Conservation (phyloP, 2,113 vertebrate genomes). For the Sylvietta virens region DNA sequence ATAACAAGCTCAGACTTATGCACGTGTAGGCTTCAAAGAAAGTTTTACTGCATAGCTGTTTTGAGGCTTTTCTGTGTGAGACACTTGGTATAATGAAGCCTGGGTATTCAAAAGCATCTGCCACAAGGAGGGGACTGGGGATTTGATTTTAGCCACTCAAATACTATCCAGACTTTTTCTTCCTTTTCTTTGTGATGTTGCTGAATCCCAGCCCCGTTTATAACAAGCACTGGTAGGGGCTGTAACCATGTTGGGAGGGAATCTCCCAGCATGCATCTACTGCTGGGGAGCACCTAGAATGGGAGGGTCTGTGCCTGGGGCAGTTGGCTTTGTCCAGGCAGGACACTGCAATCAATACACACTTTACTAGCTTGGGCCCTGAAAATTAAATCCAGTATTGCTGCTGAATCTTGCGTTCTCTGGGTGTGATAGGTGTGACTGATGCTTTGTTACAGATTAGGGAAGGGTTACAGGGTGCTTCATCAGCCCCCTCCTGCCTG, state of each 20-base stretch:
- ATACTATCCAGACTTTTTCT: background rate
- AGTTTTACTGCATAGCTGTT: background rate
- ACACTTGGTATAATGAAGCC: background rate
- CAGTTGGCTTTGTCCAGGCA: background rate
- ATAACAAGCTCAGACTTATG: background rate
- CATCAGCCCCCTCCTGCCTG: fast-evolving
- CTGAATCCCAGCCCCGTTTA: background rate
- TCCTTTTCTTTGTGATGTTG: background rate
- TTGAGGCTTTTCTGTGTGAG: background rate
- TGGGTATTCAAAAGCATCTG: background rate
- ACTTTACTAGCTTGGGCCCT: background rate
- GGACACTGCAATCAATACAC: background rate
- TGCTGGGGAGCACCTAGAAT: background rate
- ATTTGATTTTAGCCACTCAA: background rate
- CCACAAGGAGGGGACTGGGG: background rate
- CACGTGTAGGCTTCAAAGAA: background rate
- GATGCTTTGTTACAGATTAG: background rate
- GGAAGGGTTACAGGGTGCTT: background rate
- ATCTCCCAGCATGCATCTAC: fast-evolving
- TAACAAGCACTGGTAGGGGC: no score
- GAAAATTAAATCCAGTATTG: fast-evolving
- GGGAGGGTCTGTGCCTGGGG: background rate
- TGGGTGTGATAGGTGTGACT: background rate
- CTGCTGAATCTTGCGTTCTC: background rate
- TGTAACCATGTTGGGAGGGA: fast-evolving